A percentile compares a stretch with the other conserved stretches of the same genome.
Conservation (phyloP, 2,797 vertebrate species). For the Erpetoichthys calabaricus region DNA sequence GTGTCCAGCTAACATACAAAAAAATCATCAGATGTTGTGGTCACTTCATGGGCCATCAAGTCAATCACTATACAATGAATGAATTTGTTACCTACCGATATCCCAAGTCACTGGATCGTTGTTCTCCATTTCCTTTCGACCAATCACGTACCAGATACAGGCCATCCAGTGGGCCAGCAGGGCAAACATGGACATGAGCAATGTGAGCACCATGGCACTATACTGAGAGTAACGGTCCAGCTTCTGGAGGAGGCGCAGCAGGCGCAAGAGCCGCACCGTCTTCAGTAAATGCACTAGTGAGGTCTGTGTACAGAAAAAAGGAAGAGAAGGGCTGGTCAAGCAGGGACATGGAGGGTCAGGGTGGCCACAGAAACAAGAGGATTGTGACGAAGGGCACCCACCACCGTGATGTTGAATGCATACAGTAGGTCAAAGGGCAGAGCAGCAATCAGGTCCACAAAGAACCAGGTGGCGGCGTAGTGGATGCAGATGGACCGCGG, state of each 20-base stretch:
- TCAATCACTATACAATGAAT: no score
- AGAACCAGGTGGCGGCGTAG: slow-evolving; percentile 89
- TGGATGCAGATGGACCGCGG: slow-evolving; percentile 81
- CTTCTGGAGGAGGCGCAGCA: slow-evolving; percentile 83
- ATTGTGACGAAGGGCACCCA: slow-evolving; percentile 38
- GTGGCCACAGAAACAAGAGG: not conserved
- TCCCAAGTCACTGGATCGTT: slow-evolving; percentile 79
- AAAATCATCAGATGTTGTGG: no score
- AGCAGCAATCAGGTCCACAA: slow-evolving; percentile 82
- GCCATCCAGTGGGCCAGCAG: slow-evolving; percentile 95
- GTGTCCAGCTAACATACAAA: no score
- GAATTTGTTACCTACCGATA: slow-evolving; percentile 59
- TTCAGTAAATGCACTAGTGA: slow-evolving; percentile 84
- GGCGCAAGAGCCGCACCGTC: slow-evolving; percentile 73
- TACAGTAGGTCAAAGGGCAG: slow-evolving; percentile 92
- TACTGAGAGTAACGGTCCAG: slow-evolving; percentile 91
- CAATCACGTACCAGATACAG: slow-evolving; percentile 89
- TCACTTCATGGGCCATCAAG: no score
- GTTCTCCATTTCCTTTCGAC: slow-evolving; percentile 74
- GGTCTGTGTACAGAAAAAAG: slow-evolving; percentile 44
- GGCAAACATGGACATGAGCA: slow-evolving; percentile 88
- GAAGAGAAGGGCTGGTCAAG: not conserved
- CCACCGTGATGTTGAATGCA: slow-evolving; percentile 86
- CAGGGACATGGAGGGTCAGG: not conserved
- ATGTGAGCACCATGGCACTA: slow-evolving; percentile 83